Base-by-base conservation (phyloP, 2,888 invertebrate genomes). In the Leptopilina syphax region DNA sequence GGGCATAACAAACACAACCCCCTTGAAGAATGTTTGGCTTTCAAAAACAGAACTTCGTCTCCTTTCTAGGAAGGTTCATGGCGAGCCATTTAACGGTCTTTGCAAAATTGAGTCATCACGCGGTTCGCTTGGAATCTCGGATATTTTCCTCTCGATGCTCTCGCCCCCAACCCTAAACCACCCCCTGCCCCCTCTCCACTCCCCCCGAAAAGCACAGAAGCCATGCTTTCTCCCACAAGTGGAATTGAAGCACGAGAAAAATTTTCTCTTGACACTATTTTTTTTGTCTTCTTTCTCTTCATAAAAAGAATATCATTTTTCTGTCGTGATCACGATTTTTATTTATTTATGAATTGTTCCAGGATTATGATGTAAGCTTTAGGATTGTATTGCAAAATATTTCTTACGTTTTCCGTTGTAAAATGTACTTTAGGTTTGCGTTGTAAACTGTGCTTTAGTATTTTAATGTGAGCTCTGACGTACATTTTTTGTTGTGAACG, bases 31-130 rank as follows among this genome's bases (percentile, higher is more conserved):
- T 91, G 91, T 88, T 88, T 83, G 89, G 89, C 88, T 87, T 90
- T 91, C 88, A 90, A 91, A 91, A 91, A 90, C 89, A 89, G 89
- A 88, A 81, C 80, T 84, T 83, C 34, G 34, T 4, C 80, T 84
- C 82, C 54, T 73, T 54, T n/a, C 73, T 84, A 85, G 83, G 84
- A 44, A 86, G 84, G 85, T 90, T 90, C 90, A 89, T 89, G 88
- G 87, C 87, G 87, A 87, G 90, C 91, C 90, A 90, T 91, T 92
- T 91, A 92, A 91, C 91, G 91, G 89, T 90, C 91, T 89, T 90
- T 86, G 89, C 89, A 89, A 90, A 92, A 92, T 92, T 92, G 91
- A 92, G 91, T 91, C 91, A 91, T 92, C 91, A 89, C 91, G 91
- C 88, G 91, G 91, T 91, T 90, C 89, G 88, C 91, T 89, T 88